Conservation (phyloP, 2,113 vertebrate species). For the Rissa tridactyla region DNA sequence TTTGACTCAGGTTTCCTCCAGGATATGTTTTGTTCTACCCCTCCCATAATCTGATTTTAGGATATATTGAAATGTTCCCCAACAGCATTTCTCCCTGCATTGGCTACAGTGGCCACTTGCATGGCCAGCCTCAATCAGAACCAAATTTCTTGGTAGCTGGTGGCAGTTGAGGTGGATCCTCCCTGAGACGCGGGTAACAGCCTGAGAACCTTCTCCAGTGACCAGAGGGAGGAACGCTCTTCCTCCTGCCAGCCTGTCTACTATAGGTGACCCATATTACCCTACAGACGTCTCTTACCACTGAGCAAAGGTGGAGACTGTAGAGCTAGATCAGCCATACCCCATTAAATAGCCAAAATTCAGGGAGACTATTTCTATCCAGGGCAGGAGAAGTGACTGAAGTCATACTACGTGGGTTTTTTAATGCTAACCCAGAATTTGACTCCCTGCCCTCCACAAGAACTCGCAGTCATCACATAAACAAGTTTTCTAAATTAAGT, state of each 20-base stretch:
- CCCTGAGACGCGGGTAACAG: rapidly evolving
- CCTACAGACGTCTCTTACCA: background rate
- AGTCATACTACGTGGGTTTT: background rate
- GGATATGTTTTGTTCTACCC: background rate
- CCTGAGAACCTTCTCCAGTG: background rate
- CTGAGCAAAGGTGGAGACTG: background rate
- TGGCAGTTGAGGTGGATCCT: background rate
- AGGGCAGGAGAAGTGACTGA: background rate
- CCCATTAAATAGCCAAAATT: background rate
- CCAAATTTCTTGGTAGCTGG: background rate
- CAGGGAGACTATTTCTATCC: background rate
- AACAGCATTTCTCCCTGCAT: background rate
- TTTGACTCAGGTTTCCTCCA: background rate
- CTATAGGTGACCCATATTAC: background rate
- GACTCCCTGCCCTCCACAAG: background rate
- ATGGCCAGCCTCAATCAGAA: background rate
- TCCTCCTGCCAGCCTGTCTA: background rate
- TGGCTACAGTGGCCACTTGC: background rate
- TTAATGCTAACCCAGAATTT: background rate
- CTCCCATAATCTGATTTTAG: background rate
- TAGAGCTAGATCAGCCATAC: background rate
- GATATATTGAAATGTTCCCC: background rate
- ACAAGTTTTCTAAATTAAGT: background rate
- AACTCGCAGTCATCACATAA: background rate
- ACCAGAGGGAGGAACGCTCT: background rate